Base-by-base conservation (phyloP, 2,113 vertebrate genomes). In the Takifugu bimaculatus region DNA sequence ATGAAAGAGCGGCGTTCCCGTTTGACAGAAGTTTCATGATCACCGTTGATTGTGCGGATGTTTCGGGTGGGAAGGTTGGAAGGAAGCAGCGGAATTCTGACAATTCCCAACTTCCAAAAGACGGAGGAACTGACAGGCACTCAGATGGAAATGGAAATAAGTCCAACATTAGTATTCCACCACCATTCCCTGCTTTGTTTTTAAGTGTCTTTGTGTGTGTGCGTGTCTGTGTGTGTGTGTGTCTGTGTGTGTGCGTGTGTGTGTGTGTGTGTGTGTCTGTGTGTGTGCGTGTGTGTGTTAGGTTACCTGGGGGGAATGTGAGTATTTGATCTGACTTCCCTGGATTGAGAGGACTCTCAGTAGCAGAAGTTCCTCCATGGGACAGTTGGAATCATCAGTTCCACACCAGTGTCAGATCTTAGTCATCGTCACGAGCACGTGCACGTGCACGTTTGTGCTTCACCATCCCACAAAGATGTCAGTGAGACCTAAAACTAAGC, bases 301-400 rank as follows among this genome's bases (percentile, higher is more conserved):
- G 69, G 74, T 71, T 61, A 72, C 62, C 77, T 68, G 81, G 61
- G 11, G 84, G 81, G 85, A 87, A 65, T 83, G 68, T 47, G 54
- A 80, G 65, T 80, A 81, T 85, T 88, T 84, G 83, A 87, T 84
- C 78, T 85, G 74, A 67, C 77, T 81, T 83, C 73, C 75, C 45
- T 65, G 28, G 61, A 76, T 65, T 78, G 48, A 44, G 68, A 84
- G 79, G 81, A 87, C 71, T 73, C 68, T 79, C 66, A 72, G 70
- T 70, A 77, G 68, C 78, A 80, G 62, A 78, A 79, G 85, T 87
- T 88, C 85, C 85, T 84, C 67, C 59, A 63, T 25, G 68, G 87
- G 87, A 82, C 85, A 86, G 47, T 66, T 58, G 11, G 63, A 13
- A 50, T 53, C 55, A 15, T 26, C 65, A 45, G 68, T 72, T 32